These are phyloP conservation scores for Cephus runcator DNA, from an alignment of 2,888 invertebrate genomes.

Conservation along the genomic window DNA sequence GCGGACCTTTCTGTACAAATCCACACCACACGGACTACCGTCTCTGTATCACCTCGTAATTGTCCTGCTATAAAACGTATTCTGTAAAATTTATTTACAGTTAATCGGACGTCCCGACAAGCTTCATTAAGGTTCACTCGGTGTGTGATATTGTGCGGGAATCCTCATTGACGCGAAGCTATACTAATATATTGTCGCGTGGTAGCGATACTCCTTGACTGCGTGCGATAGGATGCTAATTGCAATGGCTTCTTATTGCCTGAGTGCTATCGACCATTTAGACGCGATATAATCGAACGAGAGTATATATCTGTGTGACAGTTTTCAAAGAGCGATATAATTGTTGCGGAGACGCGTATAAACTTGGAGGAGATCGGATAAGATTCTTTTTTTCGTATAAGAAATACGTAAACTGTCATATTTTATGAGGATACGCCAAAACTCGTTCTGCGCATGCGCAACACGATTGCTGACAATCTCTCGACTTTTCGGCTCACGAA, in stretches of 20 bases:
- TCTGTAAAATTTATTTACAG: neutral
- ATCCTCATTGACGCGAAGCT: neutral
- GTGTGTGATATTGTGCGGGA: neutral
- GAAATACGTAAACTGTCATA: neutral
- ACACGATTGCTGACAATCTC: neutral
- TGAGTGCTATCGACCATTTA: neutral
- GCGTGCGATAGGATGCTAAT: neutral
- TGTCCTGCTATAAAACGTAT: neutral
- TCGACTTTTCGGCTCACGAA: neutral
- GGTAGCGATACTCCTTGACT: neutral
- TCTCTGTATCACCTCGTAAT: neutral
- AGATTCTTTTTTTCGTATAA: neutral
- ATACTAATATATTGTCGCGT: neutral
- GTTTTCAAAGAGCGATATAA: neutral
- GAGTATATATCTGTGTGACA: neutral
- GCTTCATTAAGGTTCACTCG: neutral
- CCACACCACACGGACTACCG: neutral
- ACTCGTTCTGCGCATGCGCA: neutral
- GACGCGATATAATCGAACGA: neutral
- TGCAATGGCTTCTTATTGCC: neutral
- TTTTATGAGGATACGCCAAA: neutral
- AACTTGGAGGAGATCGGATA: neutral
- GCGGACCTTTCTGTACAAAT: neutral
- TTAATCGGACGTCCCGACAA: neutral
- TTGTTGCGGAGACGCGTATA: neutral